A percentile compares a stretch with the other conserved stretches of the same genome.
Evolutionary conservation across 2,113 vertebrate species (phyloP).

Genomic region (Heterocephalus glaber): DNA sequence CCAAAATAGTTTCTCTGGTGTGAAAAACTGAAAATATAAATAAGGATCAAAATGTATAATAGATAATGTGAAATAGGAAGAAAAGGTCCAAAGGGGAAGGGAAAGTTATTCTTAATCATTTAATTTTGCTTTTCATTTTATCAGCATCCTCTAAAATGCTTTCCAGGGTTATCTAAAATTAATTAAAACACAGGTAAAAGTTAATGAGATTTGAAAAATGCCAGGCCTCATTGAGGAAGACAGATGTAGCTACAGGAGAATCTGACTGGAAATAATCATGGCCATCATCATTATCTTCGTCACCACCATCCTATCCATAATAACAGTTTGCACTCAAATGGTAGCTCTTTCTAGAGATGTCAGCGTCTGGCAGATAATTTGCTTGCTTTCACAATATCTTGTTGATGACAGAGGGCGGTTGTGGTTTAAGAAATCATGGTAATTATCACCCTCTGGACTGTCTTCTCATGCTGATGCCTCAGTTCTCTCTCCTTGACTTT

Average conservation of each 20-base stretch:
- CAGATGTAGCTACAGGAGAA: not conserved
- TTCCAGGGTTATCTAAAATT: slow-evolving; percentile 34
- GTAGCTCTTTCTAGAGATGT: not conserved
- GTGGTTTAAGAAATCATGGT: not conserved
- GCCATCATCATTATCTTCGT: not conserved
- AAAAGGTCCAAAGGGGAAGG: no score
- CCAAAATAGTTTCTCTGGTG: no score
- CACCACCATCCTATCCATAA: not conserved
- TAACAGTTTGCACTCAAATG: not conserved
- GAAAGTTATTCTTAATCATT: slow-evolving; percentile 8
- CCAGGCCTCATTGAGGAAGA: not conserved
- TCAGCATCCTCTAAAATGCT: slow-evolving; percentile 30
- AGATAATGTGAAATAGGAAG: no score
- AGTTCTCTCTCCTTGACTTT: not conserved
- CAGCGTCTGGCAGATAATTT: not conserved
- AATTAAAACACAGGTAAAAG: not conserved
- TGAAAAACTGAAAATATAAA: no score
- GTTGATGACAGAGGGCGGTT: slow-evolving; percentile 21
- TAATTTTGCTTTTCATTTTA: slow-evolving; percentile 42
- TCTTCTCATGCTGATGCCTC: not conserved
- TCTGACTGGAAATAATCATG: not conserved
- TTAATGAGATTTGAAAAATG: slow-evolving; percentile 18
- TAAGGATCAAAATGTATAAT: no score
- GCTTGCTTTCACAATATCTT: slow-evolving; percentile 15
- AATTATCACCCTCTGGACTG: not conserved